Evolutionary conservation across 2,113 vertebrate genomes (phyloP), one percentile per base, ranked within the genome.

Genomic region (Lepus timidus): DNA sequence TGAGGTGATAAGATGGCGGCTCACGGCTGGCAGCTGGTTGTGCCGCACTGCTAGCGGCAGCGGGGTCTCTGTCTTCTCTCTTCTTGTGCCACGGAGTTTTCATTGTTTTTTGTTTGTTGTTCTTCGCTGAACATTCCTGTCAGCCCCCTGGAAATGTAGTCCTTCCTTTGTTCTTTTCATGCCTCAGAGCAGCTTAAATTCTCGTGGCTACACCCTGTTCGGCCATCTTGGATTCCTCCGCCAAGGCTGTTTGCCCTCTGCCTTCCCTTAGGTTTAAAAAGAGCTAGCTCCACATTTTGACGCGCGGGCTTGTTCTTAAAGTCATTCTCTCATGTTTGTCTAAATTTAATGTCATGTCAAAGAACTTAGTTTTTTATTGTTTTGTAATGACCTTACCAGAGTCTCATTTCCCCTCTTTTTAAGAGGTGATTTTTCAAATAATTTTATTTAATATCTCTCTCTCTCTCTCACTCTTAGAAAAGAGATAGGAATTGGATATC

Each of bases 311-410:
- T 70, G 9, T 49, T 73, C n/a, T 44, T 64, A 82, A 64, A 31
- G 25, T 9, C 13, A 68, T 55, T 82, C 23, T 61, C 27, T 64
- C 39, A 51, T 64, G 17, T 91, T 85, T 65, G 14, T 67, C 61
- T 88, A 44, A 52, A 78, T 91, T 71, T 73, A 78, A 82, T 64
- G 71, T 85, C n/a, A 3, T 76, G 85, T 85, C 39, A 58, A 52
- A 92, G 52, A 8, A 90, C 16, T n/a, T 70, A 65, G 58, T 27
- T 83, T 61, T 82, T 70, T 44, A 55, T 81, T 71, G 36, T 74
- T 75, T 93, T 85, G 75, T 4, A 61, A 44, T 49, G 9, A 76
- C 14, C 84, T 81, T 78, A 65, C 44, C 78, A 62, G 64, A 80
- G 39, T 19, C 73, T 91, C 2, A 86, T 79, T 90, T 94, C 16